Conservation (phyloP, 2,113 vertebrate species). For the Leiothrix lutea region DNA sequence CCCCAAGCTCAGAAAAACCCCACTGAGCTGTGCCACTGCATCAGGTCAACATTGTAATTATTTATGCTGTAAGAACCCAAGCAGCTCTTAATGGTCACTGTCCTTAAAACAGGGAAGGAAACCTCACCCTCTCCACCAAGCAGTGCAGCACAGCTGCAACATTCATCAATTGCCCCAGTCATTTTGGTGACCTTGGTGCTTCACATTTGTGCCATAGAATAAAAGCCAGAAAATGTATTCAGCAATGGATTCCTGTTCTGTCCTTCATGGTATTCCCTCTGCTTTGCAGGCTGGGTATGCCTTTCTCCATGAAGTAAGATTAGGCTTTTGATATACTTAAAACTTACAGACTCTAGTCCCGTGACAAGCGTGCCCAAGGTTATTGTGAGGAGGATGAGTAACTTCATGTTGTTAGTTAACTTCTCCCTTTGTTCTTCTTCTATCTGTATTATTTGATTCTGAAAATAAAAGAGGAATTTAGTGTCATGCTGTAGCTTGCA, state of each 20-base stretch:
- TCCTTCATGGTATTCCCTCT: not conserved
- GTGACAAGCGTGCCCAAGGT: not conserved
- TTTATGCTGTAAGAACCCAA: not conserved
- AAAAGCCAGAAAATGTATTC: not conserved
- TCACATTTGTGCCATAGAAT: not conserved
- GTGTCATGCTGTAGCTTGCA: not conserved
- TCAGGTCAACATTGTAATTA: not conserved
- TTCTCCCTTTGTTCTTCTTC: not conserved
- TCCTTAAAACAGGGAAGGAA: not conserved
- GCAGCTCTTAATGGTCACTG: not conserved
- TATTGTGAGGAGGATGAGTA: not conserved
- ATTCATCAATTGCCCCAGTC: not conserved
- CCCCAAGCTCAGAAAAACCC: not conserved
- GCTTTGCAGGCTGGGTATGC: not conserved
- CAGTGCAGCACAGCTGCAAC: not conserved
- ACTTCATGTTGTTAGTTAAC: slow-evolving; percentile 42
- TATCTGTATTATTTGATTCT: not conserved
- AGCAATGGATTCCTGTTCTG: not conserved
- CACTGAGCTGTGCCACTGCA: not conserved
- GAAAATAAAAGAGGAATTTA: slow-evolving; percentile 11
- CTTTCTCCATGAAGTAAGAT: not conserved
- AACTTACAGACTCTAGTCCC: slow-evolving; percentile 41
- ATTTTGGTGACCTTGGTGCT: not conserved
- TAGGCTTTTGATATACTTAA: not conserved
- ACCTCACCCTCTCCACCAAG: not conserved